Conservation (phyloP, 2,797 vertebrate species). For the Odontamblyopus lacepedii region DNA sequence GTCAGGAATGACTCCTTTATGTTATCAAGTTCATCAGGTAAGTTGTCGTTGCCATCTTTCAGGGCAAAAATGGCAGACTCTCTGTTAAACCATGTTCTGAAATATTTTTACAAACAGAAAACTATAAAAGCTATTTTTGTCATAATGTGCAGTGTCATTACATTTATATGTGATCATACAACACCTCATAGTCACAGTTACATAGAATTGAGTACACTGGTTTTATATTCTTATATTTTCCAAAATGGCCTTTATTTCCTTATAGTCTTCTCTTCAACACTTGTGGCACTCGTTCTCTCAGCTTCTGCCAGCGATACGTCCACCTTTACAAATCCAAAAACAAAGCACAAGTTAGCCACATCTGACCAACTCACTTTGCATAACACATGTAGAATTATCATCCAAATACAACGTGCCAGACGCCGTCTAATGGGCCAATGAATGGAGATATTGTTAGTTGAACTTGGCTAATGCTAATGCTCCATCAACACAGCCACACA, state of each 20-base stretch:
- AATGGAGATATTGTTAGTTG: constrained; percentile 26
- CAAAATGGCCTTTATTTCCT: constrained; percentile 11
- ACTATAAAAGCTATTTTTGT: neutral
- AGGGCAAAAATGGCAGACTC: neutral
- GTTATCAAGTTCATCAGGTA: no score
- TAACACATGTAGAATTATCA: constrained; percentile 36
- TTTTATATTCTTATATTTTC: constrained; percentile 3
- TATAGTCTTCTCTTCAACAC: constrained; percentile 37
- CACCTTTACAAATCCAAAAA: constrained; percentile 43
- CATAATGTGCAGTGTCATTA: neutral
- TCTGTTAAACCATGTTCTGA: neutral
- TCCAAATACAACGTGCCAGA: constrained; percentile 29
- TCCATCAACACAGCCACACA: constrained; percentile 51
- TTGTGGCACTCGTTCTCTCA: constrained; percentile 41
- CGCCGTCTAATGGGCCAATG: constrained; percentile 19
- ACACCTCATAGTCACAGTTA: neutral
- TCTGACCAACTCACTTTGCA: constrained; percentile 37
- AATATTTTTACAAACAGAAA: neutral
- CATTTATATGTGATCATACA: neutral
- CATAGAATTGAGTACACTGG: constrained; percentile 1
- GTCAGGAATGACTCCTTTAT: no score
- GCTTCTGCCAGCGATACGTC: constrained; percentile 42
- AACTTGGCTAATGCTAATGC: constrained; percentile 34
- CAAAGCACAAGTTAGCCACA: constrained; percentile 30
- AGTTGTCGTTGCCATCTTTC: neutral